Percentiles rank a stretch among this genome's conserved stretches.
These are phyloP conservation scores for Carettochelys insculpta DNA, from an alignment of 2,113 vertebrate species.

Conservation along the genomic window DNA sequence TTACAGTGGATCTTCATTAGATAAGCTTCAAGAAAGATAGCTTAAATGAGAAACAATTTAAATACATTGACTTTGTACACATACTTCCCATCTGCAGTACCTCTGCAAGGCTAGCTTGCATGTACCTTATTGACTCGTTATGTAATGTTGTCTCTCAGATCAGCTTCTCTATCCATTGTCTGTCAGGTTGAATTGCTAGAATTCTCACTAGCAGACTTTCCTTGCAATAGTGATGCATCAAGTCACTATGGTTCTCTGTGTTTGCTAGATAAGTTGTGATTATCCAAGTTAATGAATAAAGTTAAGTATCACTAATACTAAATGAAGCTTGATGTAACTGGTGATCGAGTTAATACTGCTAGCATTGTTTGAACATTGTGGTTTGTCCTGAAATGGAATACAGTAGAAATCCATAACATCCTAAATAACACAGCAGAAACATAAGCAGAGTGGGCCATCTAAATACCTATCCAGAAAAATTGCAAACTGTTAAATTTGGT, in stretches of 20 bases:
- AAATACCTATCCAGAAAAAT: not conserved
- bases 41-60: not conserved
- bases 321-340: not conserved
- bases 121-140: not conserved
- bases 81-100: not conserved
- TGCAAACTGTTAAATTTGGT: not conserved
- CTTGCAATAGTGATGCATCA: not conserved
- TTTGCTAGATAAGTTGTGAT: not conserved
- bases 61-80: not conserved
- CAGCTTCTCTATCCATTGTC: not conserved
- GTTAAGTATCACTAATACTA: not conserved
- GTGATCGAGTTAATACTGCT: not conserved
- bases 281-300: not conserved
- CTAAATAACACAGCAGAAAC: not conserved
- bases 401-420: not conserved
- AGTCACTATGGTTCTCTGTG: rapidly evolving
- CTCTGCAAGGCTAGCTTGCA: not conserved
- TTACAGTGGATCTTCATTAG: not conserved
- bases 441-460: not conserved
- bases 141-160: not conserved
- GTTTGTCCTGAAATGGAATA: not conserved
- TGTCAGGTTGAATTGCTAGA: not conserved
- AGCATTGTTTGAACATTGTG: not conserved
- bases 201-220: not conserved
- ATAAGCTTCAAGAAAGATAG: not conserved